These are phyloP conservation scores for Nebria salina DNA, from an alignment of 2,888 invertebrate species.

Conservation along the genomic window DNA sequence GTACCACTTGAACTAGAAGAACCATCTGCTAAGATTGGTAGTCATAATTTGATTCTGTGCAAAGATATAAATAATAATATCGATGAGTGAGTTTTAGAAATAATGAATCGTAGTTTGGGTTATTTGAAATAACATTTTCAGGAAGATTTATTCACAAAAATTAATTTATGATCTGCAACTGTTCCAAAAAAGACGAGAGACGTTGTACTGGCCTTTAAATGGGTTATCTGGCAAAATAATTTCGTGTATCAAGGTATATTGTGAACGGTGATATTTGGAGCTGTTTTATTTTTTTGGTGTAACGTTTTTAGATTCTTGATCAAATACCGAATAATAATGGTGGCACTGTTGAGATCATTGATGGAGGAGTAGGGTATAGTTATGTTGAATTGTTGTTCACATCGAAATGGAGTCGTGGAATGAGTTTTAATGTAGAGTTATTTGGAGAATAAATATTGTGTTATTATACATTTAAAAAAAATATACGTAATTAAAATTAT, in stretches of 20 bases:
- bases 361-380: not conserved
- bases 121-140: not conserved
- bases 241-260: slow-evolving; percentile 5
- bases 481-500: too few relatives aligned
- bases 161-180: not conserved
- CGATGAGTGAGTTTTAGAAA: not conserved
- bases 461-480: too few relatives aligned
- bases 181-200: not conserved
- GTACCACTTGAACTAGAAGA: not conserved
- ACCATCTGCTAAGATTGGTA: not conserved
- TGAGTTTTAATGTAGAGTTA: slow-evolving; percentile 2
- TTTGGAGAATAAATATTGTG: not conserved
- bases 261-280: not conserved
- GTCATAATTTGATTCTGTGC: slow-evolving; percentile 4
- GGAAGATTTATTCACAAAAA: not conserved
- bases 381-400: not conserved
- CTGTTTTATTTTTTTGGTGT: not conserved
- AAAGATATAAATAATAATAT: not conserved
- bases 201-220: slow-evolving; percentile 1
- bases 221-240: slow-evolving; percentile 9
- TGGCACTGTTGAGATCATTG: slow-evolving; percentile 4
- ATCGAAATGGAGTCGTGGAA: slow-evolving; percentile 1
- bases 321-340: not conserved
- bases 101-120: too few relatives aligned
- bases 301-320: slow-evolving; percentile 10